Percentiles rank a stretch among this genome's conserved stretches.
These are phyloP conservation scores for Heterotilapia buettikoferi DNA, from an alignment of 2,113 vertebrate genomes.

Conservation along the genomic window DNA sequence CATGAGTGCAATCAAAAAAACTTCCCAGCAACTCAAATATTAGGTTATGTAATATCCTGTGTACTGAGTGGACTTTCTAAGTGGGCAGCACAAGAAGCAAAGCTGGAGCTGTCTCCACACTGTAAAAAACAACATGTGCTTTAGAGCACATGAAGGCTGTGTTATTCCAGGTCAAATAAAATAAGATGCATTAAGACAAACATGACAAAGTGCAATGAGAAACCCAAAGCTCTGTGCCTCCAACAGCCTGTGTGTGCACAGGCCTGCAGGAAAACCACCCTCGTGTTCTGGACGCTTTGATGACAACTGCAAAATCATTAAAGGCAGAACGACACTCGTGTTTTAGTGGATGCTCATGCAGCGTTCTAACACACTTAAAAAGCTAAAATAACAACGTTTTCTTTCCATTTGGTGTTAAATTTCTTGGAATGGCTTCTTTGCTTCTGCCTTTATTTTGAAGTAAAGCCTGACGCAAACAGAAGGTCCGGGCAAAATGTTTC, in stretches of 20 bases:
- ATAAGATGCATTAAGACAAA: not conserved
- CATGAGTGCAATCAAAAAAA: not conserved
- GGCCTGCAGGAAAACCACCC: not conserved
- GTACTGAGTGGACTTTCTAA: not conserved
- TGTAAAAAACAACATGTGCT: not conserved
- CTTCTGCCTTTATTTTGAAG: not conserved
- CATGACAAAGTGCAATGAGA: not conserved
- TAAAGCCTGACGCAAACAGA: not conserved
- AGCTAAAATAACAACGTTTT: accelerated
- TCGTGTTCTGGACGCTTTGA: not conserved
- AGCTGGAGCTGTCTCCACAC: not conserved
- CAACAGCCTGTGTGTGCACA: not conserved
- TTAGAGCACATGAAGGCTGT: not conserved
- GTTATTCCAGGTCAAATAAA: not conserved
- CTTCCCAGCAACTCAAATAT: not conserved
- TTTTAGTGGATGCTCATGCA: not conserved
- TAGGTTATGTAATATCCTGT: not conserved
- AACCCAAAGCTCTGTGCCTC: not conserved
- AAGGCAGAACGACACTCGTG: accelerated
- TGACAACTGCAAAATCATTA: not conserved
- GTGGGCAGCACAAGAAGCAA: not conserved
- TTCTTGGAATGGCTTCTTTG: not conserved
- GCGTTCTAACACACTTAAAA: not conserved
- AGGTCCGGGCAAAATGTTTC: not conserved
- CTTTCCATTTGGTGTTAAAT: not conserved